These are phyloP conservation scores for Tanypteryx hageni DNA, from an alignment of 2,888 invertebrate genomes.

Conservation along the genomic window DNA sequence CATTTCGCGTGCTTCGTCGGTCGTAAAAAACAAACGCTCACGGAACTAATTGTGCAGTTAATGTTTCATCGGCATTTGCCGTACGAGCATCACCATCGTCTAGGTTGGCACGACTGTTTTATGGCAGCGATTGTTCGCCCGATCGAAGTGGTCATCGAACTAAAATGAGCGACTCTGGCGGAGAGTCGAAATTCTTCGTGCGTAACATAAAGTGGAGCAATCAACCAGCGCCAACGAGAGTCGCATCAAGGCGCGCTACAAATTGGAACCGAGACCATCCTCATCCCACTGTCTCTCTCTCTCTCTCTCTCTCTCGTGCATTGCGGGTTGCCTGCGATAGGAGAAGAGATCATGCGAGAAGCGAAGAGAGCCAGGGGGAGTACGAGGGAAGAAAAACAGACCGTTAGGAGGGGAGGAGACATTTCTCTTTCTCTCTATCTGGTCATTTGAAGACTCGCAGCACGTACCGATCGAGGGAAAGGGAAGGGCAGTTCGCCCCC, in stretches of 20 bases:
- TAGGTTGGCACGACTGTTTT: too few relatives aligned
- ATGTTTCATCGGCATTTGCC: too few relatives aligned
- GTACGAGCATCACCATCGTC: too few relatives aligned
- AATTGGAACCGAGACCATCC: background rate
- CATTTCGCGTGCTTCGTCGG: too few relatives aligned
- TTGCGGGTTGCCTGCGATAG: background rate
- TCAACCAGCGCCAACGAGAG: conserved; percentile 13
- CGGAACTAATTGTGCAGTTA: too few relatives aligned
- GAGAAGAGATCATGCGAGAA: background rate
- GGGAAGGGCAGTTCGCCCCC: background rate
- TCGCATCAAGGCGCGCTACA: background rate
- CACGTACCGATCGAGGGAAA: background rate
- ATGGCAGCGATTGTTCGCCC: too few relatives aligned
- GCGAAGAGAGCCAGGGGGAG: background rate
- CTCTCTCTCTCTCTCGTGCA: background rate
- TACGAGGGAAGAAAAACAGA: background rate
- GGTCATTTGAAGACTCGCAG: conserved; percentile 17
- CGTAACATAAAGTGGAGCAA: conserved; percentile 6
- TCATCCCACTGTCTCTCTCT: background rate
- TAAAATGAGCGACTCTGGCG: background rate
- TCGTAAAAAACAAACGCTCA: too few relatives aligned
- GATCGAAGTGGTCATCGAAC: too few relatives aligned
- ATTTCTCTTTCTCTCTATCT: background rate
- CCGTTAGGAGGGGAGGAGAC: too few relatives aligned
- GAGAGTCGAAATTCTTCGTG: background rate